Conservation (phyloP, 2,797 vertebrate genomes). For the Thaleichthys pacificus region DNA sequence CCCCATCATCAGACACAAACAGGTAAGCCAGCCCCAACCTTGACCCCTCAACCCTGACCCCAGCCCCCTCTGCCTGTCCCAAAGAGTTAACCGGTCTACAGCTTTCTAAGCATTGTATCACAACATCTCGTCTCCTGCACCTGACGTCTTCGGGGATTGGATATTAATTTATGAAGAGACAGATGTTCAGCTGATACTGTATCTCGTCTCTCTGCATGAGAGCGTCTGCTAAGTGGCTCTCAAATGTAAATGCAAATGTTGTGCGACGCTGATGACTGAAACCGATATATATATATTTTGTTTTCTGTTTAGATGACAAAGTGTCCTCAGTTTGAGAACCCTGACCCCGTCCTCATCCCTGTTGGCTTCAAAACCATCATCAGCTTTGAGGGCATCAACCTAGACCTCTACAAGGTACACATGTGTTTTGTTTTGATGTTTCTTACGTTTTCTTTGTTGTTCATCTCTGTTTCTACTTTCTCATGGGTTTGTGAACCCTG, state of each 20-base stretch:
- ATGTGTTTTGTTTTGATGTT: not conserved
- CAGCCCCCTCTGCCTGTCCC: too few relatives aligned
- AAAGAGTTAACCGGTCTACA: too few relatives aligned
- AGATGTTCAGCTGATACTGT: slow-evolving; percentile 62
- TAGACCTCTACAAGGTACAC: slow-evolving; percentile 66
- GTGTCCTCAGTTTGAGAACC: slow-evolving; percentile 80
- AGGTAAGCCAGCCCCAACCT: slow-evolving; percentile 70
- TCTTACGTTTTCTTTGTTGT: too few relatives aligned
- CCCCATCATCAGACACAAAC: slow-evolving; percentile 81
- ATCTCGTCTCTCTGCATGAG: slow-evolving; percentile 53
- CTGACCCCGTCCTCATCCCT: slow-evolving; percentile 73
- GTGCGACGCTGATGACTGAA: not conserved
- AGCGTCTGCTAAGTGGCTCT: slow-evolving; percentile 51
- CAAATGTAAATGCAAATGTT: slow-evolving; percentile 50
- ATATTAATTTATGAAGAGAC: slow-evolving; percentile 64
- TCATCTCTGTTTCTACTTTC: too few relatives aligned
- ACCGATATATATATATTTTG: slow-evolving; percentile 8
- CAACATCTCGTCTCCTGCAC: not conserved
- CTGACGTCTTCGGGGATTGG: slow-evolving; percentile 29
- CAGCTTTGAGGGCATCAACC: slow-evolving; percentile 76
- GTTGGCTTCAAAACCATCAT: slow-evolving; percentile 74
- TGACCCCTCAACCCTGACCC: not conserved
- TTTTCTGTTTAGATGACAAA: slow-evolving; percentile 59
- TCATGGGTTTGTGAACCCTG: too few relatives aligned
- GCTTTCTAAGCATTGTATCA: too few relatives aligned